Evolutionary conservation across 2,113 vertebrate species (phyloP).

Genomic region (Oryctolagus cuniculus): DNA sequence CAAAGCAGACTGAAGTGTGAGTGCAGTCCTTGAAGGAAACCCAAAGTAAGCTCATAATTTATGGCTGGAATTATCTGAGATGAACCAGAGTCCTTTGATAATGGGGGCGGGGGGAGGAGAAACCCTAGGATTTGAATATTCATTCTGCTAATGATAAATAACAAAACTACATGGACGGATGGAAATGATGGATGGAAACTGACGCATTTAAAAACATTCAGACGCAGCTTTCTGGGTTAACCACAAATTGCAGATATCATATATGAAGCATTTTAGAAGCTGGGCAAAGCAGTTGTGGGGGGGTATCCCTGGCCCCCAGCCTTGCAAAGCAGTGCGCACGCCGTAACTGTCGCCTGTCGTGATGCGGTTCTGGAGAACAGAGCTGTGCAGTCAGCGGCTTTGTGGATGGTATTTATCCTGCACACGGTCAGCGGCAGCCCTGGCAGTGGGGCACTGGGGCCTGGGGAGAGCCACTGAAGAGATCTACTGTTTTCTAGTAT

Average conservation of each 20-base stretch:
- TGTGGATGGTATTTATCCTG: constrained; percentile 3
- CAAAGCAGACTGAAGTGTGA: background rate
- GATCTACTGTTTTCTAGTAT: background rate
- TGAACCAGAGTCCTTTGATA: background rate
- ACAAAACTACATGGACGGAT: background rate
- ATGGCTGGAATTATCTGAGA: background rate
- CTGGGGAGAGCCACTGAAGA: background rate
- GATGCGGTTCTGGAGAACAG: background rate
- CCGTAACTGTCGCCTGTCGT: background rate
- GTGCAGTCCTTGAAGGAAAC: background rate
- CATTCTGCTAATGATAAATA: constrained; percentile 15
- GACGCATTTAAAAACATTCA: background rate
- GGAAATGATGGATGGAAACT: background rate
- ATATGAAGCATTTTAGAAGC: background rate
- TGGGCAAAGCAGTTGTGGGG: background rate
- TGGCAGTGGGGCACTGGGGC: background rate
- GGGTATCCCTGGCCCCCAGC: background rate
- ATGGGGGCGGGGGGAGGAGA: background rate
- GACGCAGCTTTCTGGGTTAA: constrained; percentile 6
- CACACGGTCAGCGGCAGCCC: background rate
- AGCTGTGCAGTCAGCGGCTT: background rate
- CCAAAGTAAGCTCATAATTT: background rate
- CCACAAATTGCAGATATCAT: background rate
- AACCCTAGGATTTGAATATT: constrained; percentile 23
- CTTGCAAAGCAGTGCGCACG: constrained; percentile 2